A percentile compares a stretch with the other conserved stretches of the same genome.
Conservation (phyloP, 2,888 invertebrate genomes). For the Callyntrura sp. region DNA sequence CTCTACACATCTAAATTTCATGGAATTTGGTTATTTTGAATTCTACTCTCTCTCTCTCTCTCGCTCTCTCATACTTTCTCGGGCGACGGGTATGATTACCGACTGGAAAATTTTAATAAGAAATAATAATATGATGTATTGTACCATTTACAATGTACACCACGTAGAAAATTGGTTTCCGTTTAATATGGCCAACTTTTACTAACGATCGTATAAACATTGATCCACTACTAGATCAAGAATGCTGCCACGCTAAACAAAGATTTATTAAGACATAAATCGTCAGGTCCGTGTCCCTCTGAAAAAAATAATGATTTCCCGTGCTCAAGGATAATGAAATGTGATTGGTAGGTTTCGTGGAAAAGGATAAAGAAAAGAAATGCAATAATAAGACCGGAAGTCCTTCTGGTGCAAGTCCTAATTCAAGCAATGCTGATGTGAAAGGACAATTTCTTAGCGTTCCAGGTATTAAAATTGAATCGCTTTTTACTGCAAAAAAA, state of each 20-base stretch:
- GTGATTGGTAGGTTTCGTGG: constrained; percentile 82
- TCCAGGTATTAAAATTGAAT: constrained; percentile 86
- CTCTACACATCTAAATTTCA: not conserved
- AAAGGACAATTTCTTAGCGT: constrained; percentile 88
- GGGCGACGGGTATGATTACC: not conserved
- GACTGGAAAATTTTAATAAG: not conserved
- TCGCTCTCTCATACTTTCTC: not conserved
- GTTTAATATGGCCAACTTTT: not conserved
- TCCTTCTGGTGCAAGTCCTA: constrained; percentile 82
- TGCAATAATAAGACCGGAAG: constrained; percentile 81
- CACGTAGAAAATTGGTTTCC: not conserved
- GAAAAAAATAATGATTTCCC: not conserved
- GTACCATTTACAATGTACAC: not conserved
- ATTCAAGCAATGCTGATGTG: constrained; percentile 86
- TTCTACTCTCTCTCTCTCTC: no score
- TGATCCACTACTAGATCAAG: no score
- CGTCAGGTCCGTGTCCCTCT: not conserved
- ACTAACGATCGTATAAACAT: no score
- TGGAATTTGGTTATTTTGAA: not conserved
- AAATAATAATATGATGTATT: not conserved
- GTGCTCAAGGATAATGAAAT: constrained; percentile 58
- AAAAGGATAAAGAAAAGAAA: constrained; percentile 82
- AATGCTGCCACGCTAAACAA: not conserved
- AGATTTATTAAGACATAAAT: not conserved
- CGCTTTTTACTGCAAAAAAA: constrained; percentile 66